These are phyloP conservation scores for Spongilla lacustris DNA, from an alignment of 37 sponge, comb jelly and placozoan genomes.

Conservation along the genomic window DNA sequence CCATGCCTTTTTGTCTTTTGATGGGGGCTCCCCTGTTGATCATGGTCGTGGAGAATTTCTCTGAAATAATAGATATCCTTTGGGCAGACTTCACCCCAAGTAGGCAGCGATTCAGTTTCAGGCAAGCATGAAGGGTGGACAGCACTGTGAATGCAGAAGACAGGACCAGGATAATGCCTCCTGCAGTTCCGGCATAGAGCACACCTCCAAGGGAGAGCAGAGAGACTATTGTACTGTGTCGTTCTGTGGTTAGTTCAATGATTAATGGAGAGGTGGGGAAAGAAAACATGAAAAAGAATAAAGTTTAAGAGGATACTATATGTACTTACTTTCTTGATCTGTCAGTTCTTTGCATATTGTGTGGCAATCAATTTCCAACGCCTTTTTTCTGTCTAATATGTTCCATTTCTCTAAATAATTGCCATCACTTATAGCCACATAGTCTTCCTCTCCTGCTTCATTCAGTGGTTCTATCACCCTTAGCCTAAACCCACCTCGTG, in stretches of 20 bases:
- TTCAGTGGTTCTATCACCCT: slow-evolving; percentile 13
- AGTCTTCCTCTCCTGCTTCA: not conserved
- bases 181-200: slow-evolving; percentile 42
- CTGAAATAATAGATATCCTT: not conserved
- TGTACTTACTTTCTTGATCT: slow-evolving; percentile 12
- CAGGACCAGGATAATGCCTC: slow-evolving; percentile 43
- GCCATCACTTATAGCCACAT: slow-evolving; percentile 15
- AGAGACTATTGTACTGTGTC: slow-evolving; percentile 27
- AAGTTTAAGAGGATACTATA: not conserved
- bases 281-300: not conserved
- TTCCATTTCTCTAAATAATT: slow-evolving; percentile 24
- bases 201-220: slow-evolving; percentile 12
- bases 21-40: not conserved
- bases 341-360: slow-evolving; percentile 6
- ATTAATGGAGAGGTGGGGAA: not conserved
- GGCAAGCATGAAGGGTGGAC: not conserved
- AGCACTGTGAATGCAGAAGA: not conserved
- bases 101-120: not conserved
- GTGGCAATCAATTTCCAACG: not conserved
- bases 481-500: not conserved
- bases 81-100: not conserved
- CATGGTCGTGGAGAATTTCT: not conserved
- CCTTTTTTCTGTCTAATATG: not conserved
- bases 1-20: not conserved
- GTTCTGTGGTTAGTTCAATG: not conserved